These are phyloP conservation scores for Paralinhomoeus sp. DNA, from an alignment of 2,888 invertebrate genomes.

Conservation along the genomic window DNA sequence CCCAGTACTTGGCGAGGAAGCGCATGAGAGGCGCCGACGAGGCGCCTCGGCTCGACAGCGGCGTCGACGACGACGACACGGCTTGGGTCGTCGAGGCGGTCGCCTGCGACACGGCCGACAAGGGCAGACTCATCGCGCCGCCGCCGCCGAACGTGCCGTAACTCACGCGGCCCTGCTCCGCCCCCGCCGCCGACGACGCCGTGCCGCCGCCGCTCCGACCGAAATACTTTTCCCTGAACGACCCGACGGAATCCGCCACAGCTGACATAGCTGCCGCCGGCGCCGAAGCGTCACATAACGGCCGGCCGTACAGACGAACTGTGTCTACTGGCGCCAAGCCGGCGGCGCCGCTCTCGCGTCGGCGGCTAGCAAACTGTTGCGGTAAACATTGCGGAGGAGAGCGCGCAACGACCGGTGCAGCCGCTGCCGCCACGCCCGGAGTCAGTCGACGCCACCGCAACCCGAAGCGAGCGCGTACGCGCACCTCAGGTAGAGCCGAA, in stretches of 20 bases:
- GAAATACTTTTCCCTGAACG: too few relatives aligned
- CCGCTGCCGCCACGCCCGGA: too few relatives aligned
- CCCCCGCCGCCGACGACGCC: too few relatives aligned
- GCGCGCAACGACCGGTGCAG: too few relatives aligned
- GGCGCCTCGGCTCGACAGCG: neutral
- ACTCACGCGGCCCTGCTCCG: neutral
- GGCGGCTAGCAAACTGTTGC: too few relatives aligned
- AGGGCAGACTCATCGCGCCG: neutral
- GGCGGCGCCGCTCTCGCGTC: neutral
- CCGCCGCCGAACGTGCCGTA: conserved; percentile 1
- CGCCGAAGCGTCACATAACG: too few relatives aligned
- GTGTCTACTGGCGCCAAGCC: neutral
- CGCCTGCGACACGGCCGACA: neutral
- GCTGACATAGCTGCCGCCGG: too few relatives aligned
- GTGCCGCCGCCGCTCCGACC: too few relatives aligned
- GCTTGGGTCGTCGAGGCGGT: neutral
- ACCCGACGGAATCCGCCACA: too few relatives aligned
- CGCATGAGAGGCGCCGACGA: neutral
- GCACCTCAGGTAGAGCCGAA: conserved; percentile 13
- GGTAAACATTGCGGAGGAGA: too few relatives aligned
- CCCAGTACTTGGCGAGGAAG: conserved; percentile 76
- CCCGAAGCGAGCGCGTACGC: neutral
- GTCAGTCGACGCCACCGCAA: neutral
- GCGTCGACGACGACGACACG: too few relatives aligned
- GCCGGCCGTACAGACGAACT: neutral